phyloP scores from a whole-genome alignment of 2,888 invertebrate species.

The Lepetodrilus schrolli region DNA sequence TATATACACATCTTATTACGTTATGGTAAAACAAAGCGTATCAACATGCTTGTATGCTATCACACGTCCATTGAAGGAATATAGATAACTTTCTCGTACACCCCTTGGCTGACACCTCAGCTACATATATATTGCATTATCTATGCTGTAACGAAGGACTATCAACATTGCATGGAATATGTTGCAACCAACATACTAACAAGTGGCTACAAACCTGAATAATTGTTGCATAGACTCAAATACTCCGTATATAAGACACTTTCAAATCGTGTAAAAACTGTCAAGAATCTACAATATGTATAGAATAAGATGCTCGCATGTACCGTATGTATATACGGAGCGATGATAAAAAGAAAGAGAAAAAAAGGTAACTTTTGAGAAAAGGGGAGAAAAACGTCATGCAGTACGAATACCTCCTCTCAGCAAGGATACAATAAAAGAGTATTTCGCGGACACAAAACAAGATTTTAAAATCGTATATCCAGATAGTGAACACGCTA shows the following conservation, averaged over 20 bases:
- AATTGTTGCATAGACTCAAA: slow-evolving; percentile 20
- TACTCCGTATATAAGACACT: slow-evolving; percentile 27
- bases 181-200: not conserved
- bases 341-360: not conserved
- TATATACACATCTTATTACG: too few relatives aligned
- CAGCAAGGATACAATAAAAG: slow-evolving; percentile 10
- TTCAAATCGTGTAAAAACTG: slow-evolving; percentile 21
- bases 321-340: slow-evolving; percentile 8
- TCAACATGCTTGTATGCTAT: too few relatives aligned
- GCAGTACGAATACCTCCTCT: slow-evolving; percentile 1
- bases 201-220: slow-evolving; percentile 1
- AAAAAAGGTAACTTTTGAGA: not conserved
- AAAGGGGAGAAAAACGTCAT: not conserved
- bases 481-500: not conserved
- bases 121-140: not conserved
- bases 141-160: not conserved
- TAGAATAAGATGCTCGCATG: not conserved
- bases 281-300: slow-evolving; percentile 13
- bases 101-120: not conserved
- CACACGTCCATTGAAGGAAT: not conserved
- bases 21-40: too few relatives aligned
- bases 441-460: not conserved
- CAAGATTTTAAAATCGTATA: slow-evolving; percentile 16
- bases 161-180: not conserved
- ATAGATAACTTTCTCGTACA: not conserved